A percentile compares a stretch with the other conserved stretches of the same genome.
These are phyloP conservation scores for Nibea albiflora DNA, from an alignment of 2,113 vertebrate species.

Conservation along the genomic window DNA sequence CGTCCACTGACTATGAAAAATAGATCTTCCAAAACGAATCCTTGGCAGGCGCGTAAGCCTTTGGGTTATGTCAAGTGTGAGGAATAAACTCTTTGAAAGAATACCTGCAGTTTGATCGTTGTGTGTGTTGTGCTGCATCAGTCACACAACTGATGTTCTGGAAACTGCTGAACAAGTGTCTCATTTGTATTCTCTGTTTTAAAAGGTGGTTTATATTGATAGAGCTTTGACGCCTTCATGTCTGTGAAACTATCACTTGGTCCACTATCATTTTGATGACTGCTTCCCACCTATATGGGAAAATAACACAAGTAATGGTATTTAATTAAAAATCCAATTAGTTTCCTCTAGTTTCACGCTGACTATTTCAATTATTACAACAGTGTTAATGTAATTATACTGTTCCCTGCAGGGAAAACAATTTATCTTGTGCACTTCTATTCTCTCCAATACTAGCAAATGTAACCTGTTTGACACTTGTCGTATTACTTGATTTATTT, in stretches of 20 bases:
- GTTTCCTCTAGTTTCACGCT: slow-evolving; percentile 16
- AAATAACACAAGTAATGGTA: slow-evolving; percentile 17
- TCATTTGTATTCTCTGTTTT: background rate
- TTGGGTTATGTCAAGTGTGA: slow-evolving; percentile 32
- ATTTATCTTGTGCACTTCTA: background rate
- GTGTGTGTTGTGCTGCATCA: background rate
- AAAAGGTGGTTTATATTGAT: background rate
- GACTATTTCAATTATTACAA: slow-evolving; percentile 22
- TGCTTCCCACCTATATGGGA: background rate
- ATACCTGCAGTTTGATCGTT: slow-evolving; percentile 18
- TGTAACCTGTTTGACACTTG: background rate
- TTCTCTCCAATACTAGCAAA: background rate
- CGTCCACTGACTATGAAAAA: slow-evolving; percentile 50
- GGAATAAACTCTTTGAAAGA: background rate
- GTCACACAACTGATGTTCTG: background rate
- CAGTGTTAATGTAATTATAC: slow-evolving; percentile 20
- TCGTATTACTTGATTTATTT: background rate
- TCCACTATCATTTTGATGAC: slow-evolving; percentile 3
- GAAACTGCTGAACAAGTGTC: background rate
- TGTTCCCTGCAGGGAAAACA: slow-evolving; percentile 12
- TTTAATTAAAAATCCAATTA: slow-evolving; percentile 46
- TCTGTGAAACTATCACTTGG: slow-evolving; percentile 11
- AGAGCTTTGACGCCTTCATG: background rate
- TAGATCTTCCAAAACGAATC: slow-evolving; percentile 15
- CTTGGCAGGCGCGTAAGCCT: background rate